Base-by-base conservation (phyloP, 92 coral and sea anemone species). In the Porites cylindrica region DNA sequence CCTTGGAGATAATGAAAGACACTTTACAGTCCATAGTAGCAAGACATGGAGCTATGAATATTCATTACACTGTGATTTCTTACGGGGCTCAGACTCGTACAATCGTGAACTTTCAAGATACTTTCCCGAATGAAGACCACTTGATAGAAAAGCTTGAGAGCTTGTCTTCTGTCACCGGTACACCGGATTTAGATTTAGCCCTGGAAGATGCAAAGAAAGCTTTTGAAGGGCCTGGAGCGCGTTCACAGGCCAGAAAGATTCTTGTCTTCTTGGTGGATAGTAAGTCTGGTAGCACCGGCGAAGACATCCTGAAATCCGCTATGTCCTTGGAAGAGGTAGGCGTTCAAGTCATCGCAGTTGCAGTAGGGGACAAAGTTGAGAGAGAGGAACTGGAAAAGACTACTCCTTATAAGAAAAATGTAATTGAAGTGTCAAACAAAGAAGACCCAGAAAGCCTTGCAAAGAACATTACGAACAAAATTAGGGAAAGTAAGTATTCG, bases 191-290 rank as follows among this genome's bases (percentile, higher is more conserved):
- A 12, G 87, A 66, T 69, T 60, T 54, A 20, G 79, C 90, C 3
- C 51, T 90, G 20, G 77, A 23, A 24, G 87, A 90, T 10, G 90
- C 84, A 21, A 88, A 75, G 38, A 86, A 60, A 20, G 81, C 71
- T 72, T 90, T 90, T 75, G 76, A 86, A 18, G 77, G 71, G 4
- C 77, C 87, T 16, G 93, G 93, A 17, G 87, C 90, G 24, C 93
- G 93, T 4, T 80, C 80, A n/a, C 77, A 62, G 14, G 93, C 93
- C 11, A 90, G 81, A 80, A 81, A 81, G 70, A 47, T 90, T 64
- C 86, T 90, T 32, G 88, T 90, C 20, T 75, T 97, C 38, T 73
- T 97, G 26, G 92, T 94, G 18, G 98, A 97, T 80, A 95, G 87
- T 56, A 26, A 67, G 69, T 66, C 82, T 24, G 77, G 80, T 11